Base-by-base conservation (phyloP, 2,888 invertebrate genomes). In the Lapara coniferarum region DNA sequence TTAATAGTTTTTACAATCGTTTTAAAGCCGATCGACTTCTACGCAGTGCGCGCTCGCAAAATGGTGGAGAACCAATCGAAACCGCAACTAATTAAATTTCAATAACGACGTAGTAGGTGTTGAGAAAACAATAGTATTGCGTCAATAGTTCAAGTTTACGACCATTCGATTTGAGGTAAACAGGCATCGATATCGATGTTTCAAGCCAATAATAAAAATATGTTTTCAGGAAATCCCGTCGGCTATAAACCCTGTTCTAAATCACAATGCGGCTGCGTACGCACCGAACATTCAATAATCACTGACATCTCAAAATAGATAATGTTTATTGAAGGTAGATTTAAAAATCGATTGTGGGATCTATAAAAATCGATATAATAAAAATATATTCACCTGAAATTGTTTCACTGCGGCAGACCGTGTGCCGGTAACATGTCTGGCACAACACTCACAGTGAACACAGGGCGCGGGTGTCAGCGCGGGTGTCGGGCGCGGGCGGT, bases 401-500 rank as follows among this genome's bases (percentile, higher is more conserved):
- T 73, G 71, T 80, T 79, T 87, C 75, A 91, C 78, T 90, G 87
- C 81, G 79, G 85, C 85, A 85, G 84, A 84, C 82, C 72, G 74
- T 76, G 74, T 78, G 82, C 85, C 85, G 87, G 89, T 86, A 83
- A 75, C 91, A 91, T 91, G 77, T 83, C 85, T 85, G 72, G 79
- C 77, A 81, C 79, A 77, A 78, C 81, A 63, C 63, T 37, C 53
- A 53, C 53, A 25, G 55, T 69, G 69, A 71, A 70, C 75, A 72
- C 75, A 74, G 67, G 59, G 66, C 66, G 58, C 49, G 55, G 66
- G 46, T 25, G 30, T 70, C 69, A 70, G 71, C 51, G n/a, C n/a
- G n/a, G 25, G 25, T 25, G 25, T 25, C 68, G n/a, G 57, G 44
- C 57, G 57, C 63, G 16, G 52, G 56, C 55, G 37, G 37, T 2